Percentiles rank a stretch among this genome's conserved stretches.
Evolutionary conservation across 2,797 vertebrate species (phyloP).

Genomic region (Anabas testudineus): DNA sequence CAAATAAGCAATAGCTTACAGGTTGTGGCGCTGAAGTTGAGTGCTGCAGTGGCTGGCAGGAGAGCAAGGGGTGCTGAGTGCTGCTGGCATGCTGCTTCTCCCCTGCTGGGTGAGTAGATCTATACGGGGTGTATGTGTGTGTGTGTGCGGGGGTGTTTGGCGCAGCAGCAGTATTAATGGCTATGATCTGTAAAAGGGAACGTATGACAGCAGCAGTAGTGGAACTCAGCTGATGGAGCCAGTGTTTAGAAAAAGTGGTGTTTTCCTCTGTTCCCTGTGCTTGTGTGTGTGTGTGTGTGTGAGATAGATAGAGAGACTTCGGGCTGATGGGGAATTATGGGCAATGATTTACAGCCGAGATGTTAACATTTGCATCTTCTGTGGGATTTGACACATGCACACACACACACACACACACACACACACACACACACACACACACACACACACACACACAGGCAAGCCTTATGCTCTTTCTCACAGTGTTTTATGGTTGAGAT

Average conservation of each 20-base stretch:
- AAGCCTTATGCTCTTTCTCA: constrained; percentile 21
- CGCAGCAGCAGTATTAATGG: constrained; percentile 78
- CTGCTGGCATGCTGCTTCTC: constrained; percentile 77
- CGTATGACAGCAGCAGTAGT: constrained; percentile 63
- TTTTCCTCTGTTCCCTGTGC: constrained; percentile 37
- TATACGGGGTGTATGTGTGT: constrained; percentile 58
- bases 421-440: constrained; percentile 3
- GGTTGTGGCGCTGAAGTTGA: constrained; percentile 75
- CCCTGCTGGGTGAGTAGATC: constrained; percentile 74
- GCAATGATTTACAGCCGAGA: constrained; percentile 58
- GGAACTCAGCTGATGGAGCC: constrained; percentile 62
- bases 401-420: constrained; percentile 2
- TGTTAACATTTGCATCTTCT: constrained; percentile 47
- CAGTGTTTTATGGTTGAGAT: constrained; percentile 25
- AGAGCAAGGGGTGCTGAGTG: constrained; percentile 59
- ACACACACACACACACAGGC: constrained; percentile 10
- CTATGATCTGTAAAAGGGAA: constrained; percentile 73
- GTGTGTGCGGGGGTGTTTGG: constrained; percentile 64
- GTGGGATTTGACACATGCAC: constrained; percentile 13
- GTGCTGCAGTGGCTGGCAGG: constrained; percentile 72
- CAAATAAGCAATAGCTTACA: constrained; percentile 53
- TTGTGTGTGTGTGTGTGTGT: constrained; percentile 25
- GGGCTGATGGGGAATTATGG: constrained; percentile 54
- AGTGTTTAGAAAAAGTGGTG: constrained; percentile 49
- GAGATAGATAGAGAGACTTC: constrained; percentile 35